Evolutionary conservation across 2,888 invertebrate genomes (phyloP), one percentile per base, ranked within the genome.

Genomic region (Poecilobothrus nobilitatus): DNA sequence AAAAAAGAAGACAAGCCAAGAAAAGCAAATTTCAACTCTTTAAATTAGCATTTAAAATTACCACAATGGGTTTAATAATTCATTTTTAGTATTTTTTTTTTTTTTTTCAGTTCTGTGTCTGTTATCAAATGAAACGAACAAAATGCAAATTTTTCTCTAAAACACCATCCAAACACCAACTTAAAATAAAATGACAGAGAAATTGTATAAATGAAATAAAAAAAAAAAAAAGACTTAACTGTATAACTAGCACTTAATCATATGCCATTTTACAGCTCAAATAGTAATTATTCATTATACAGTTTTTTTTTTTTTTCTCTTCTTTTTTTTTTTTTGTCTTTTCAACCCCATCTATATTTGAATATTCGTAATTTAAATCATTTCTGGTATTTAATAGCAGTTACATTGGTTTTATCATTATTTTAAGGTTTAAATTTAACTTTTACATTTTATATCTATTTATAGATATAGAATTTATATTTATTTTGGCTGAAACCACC

Each of bases 251-350:
- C 15, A 53, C 53, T 53, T 53, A 53, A 53, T 53, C 53, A 53
- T 15, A 53, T 53, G 53, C 53, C 53, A 53, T 53, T 53, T 53
- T 18, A 53, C 53, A 53, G 53, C 53, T 53, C 53, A 53, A 53
- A 53, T 18, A 53, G 6, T 53, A 53, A 53, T 53, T 53, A 53
- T 53, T 53, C 53, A 53, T 53, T 15, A 53, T 53, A 15, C 15
- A 18, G 12, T 12, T 12, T 53, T 15, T 12, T 8, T 18, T 53
- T 53, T 53, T 53, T 27, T 27, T 27, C 5, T 27, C 5, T 27
- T 27, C 15, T 18, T 53, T 53, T 53, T 53, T 27, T 27, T 27
- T 27, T 27, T 27, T 27, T 27, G 27, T 27, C 27, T 27, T 27
- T 27, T 27, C 27, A 27, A 27, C 9, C 53, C 53, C 53, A 12